Base-by-base conservation (phyloP, 1,140 invertebrate species). In the Calliphora vicina region DNA sequence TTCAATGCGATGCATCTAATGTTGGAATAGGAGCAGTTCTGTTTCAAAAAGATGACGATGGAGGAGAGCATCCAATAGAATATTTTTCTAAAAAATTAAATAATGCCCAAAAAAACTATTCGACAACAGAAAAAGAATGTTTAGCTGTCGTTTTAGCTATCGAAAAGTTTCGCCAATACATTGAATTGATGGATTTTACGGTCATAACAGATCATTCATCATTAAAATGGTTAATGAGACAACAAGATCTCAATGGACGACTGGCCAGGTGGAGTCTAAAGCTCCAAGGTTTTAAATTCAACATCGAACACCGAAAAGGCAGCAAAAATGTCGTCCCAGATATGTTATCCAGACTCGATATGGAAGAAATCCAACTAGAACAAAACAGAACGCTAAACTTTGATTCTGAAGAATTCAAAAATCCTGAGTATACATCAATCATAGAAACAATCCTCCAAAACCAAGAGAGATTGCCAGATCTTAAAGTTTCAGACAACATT, bases 111-210 rank as follows among this genome's bases (percentile, higher is more conserved):
- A 83, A 80, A 10, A 88, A 89, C 23, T 92, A 91, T 78, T 85
- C 84, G 0, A 87, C 87, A 13, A 90, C 90, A 1, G 91, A 93
- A 85, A 82, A 87, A 81, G 92, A 92, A 87, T 86, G 88, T 27
- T 84, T 92, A 27, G 91, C 90, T 12, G 85, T 92, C 12, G 74
- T 93, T 0, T 86, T 86, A 82, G 91, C 90, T 6, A 86, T 92
- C 1, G 86, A 91, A 82, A 85, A 91, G 72, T 92, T 91, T 82
- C 71, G 86, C 29, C 84, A 86, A 12, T 93, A 91, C 85, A 57
- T 92, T 35, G 87, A 90, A 29, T 88, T 87, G 4, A 88, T 23
- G 6, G 83, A 89, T 6, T 91, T 92, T 80, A 87, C 42, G 1
- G 88, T 92, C 0, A 83, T 91, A 25, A 87, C 86, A 5, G 86